Evolutionary conservation across 2,888 invertebrate genomes (phyloP), one percentile per base, ranked within the genome.

Genomic region (Ennomos erosarius): DNA sequence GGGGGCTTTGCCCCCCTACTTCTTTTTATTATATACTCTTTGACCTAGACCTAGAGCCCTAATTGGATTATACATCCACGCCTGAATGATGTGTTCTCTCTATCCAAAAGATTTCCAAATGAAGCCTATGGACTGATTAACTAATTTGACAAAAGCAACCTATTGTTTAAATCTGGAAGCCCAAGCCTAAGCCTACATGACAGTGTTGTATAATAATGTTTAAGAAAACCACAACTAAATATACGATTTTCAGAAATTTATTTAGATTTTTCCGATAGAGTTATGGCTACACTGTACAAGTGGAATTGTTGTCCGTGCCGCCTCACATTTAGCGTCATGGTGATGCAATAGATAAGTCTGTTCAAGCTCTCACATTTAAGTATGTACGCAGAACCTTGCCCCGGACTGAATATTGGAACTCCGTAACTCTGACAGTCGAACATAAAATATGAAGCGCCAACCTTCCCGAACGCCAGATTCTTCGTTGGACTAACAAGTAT

Each of bases 401-500:
- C 90, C 0, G 94, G 93, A 35, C 90, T 81, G 73, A 95, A 95
- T 70, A 95, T 77, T 0, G 95, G 95, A 3, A 90, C 82, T 8
- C 95, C 95, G 67, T 88, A 84, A 61, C 93, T 93, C 78, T 95
- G 94, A 67, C 94, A 94, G 70, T 95, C 95, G 74, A 93, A 95
- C 94, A 95, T 93, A 68, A 94, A 95, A 72, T 94, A 95, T 10
- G 95, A 95, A 10, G 80, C 74, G 0, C 85, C 87, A 12, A 81
- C 76, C 63, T 75, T 92, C 1, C 94, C 94, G 68, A 94, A 93
- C 9, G 93, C 91, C 62, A 93, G 76, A 48, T 93, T 93, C 55
- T 93, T 93, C 10, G 81, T 79, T 0, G 92, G 90, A 62, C 93
- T 93, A 50, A 93, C 92, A 44, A 94, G 76, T 48, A 95, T 84